phyloP scores from a whole-genome alignment of 2,113 vertebrate species.

The Gila orcuttii region DNA sequence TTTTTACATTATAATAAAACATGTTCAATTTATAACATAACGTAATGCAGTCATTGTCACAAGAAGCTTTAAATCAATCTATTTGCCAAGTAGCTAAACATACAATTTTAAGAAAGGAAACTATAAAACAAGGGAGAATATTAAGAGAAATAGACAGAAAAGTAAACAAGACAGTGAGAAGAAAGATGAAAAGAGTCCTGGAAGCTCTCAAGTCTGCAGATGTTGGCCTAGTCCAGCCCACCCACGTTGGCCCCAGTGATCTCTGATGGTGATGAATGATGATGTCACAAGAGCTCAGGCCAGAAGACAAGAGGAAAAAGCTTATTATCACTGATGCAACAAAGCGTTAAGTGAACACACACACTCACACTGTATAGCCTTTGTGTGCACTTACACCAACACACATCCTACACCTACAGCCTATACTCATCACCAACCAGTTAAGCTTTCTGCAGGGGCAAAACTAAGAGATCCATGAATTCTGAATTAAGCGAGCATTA shows the following conservation, averaged over 20 bases:
- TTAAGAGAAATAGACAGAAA: background rate
- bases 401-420: background rate
- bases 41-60: background rate
- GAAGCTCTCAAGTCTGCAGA: slow-evolving; percentile 44
- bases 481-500: background rate
- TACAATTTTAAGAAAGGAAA: background rate
- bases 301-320: slow-evolving; percentile 36
- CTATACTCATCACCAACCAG: background rate
- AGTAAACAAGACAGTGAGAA: background rate
- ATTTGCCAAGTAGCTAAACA: background rate
- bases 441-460: background rate
- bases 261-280: slow-evolving; percentile 51
- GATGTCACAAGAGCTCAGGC: slow-evolving; percentile 46
- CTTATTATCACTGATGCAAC: slow-evolving; percentile 41
- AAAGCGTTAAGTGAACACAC: slow-evolving; percentile 17
- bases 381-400: background rate
- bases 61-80: background rate
- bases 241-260: slow-evolving; percentile 43
- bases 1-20: background rate
- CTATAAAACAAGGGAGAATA: background rate
- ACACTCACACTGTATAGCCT: background rate
- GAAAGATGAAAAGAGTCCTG: slow-evolving; percentile 25
- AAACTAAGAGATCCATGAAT: background rate
- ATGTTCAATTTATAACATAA: too few species aligned
- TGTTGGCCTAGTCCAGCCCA: slow-evolving; percentile 48